Percentiles rank a stretch among this genome's conserved stretches.
Evolutionary conservation across 2,797 vertebrate species (phyloP).

Genomic region (Phalloptychus januarius): DNA sequence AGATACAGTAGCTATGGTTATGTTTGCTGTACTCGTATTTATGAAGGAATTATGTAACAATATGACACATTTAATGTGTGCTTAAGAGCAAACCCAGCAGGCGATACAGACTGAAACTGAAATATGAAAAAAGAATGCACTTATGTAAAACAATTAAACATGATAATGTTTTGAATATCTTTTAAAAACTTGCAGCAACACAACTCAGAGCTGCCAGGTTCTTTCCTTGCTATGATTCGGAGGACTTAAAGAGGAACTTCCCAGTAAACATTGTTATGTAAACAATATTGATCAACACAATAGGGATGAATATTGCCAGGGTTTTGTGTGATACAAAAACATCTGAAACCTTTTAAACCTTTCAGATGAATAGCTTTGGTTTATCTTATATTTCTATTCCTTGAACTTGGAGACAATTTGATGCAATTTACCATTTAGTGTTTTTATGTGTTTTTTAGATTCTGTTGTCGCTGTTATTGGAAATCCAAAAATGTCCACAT

Average conservation of each 20-base stretch:
- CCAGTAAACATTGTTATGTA: accelerated
- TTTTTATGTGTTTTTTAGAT: not conserved
- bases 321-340: not conserved
- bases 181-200: not conserved
- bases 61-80: not conserved
- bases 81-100: not conserved
- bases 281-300: slow-evolving; percentile 2
- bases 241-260: slow-evolving; percentile 3
- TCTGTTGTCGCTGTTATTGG: not conserved
- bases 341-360: not conserved
- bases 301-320: not conserved
- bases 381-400: not conserved
- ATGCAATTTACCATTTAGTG: not conserved
- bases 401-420: not conserved
- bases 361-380: not conserved
- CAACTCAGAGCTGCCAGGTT: slow-evolving; percentile 12
- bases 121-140: not conserved
- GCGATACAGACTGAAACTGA: not conserved
- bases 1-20: not conserved
- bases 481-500: not conserved
- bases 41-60: not conserved
- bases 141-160: not conserved
- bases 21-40: not conserved
- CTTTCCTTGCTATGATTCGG: slow-evolving; percentile 22
- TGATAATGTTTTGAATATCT: not conserved